Percentiles rank a stretch among this genome's conserved stretches.
Conservation (phyloP, 2,113 vertebrate genomes). For the Muscicapa adusta region DNA sequence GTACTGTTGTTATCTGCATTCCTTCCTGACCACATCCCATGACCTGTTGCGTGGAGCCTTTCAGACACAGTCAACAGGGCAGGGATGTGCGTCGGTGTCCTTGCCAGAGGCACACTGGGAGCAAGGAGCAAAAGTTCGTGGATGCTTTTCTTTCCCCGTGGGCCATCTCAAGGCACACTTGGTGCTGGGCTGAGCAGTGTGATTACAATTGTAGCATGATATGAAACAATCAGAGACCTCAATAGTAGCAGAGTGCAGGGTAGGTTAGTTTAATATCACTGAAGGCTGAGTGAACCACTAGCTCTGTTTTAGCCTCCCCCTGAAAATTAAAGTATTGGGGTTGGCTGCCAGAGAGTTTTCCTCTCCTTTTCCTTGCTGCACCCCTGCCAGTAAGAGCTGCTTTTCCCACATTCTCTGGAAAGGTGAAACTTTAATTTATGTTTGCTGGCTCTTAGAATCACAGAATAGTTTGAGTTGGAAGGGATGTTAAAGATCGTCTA, state of each 20-base stretch:
- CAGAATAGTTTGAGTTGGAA: not conserved
- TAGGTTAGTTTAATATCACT: not conserved
- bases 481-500: not conserved
- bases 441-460: not conserved
- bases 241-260: fast-evolving
- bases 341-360: not conserved
- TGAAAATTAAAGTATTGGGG: not conserved
- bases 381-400: not conserved
- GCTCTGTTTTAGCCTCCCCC: not conserved
- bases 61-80: not conserved
- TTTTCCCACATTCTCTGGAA: not conserved
- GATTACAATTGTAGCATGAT: not conserved
- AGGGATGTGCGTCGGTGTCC: fast-evolving
- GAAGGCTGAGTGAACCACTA: not conserved
- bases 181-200: not conserved
- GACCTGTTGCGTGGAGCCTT: not conserved
- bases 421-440: not conserved
- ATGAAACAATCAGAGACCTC: not conserved
- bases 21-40: not conserved
- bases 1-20: not conserved
- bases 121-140: not conserved
- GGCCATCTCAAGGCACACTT: fast-evolving
- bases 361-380: not conserved
- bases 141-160: not conserved
- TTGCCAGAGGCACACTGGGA: fast-evolving